These are phyloP conservation scores for Euwallacea fornicatus DNA, from an alignment of 1,140 invertebrate species.

Conservation along the genomic window DNA sequence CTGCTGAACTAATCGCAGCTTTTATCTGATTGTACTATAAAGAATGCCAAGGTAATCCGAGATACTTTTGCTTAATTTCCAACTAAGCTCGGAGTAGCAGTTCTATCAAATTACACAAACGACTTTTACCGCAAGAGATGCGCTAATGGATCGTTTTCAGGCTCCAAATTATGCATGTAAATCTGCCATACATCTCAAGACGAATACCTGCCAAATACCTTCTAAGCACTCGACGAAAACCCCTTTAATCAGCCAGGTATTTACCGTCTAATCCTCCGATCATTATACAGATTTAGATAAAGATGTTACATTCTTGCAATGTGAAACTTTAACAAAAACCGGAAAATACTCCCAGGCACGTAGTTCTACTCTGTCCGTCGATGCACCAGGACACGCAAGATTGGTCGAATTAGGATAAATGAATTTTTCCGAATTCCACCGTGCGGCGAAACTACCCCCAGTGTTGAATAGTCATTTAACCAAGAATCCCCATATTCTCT, in stretches of 20 bases:
- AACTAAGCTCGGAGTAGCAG: background rate
- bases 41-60: conserved; percentile 6
- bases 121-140: conserved; percentile 3
- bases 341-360: too few relatives aligned
- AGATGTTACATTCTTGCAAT: too few relatives aligned
- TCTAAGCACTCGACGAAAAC: conserved; percentile 15
- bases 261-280: conserved; percentile 7
- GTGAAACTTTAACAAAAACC: too few relatives aligned
- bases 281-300: background rate
- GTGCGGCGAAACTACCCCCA: too few relatives aligned
- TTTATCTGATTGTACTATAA: conserved; percentile 20
- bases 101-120: conserved; percentile 1
- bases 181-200: conserved; percentile 17
- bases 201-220: conserved; percentile 16
- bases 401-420: too few relatives aligned
- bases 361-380: too few relatives aligned
- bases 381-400: too few relatives aligned
- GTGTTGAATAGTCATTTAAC: too few relatives aligned
- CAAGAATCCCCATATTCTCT: too few relatives aligned
- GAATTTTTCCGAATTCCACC: too few relatives aligned
- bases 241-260: conserved; percentile 18
- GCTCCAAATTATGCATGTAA: conserved; percentile 19
- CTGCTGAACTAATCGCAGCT: conserved; percentile 5
- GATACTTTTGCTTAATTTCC: conserved; percentile 6
- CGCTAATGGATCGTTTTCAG: conserved; percentile 16